These are phyloP conservation scores for Silurus asotus DNA, from an alignment of 2,113 vertebrate species.

Conservation along the genomic window DNA sequence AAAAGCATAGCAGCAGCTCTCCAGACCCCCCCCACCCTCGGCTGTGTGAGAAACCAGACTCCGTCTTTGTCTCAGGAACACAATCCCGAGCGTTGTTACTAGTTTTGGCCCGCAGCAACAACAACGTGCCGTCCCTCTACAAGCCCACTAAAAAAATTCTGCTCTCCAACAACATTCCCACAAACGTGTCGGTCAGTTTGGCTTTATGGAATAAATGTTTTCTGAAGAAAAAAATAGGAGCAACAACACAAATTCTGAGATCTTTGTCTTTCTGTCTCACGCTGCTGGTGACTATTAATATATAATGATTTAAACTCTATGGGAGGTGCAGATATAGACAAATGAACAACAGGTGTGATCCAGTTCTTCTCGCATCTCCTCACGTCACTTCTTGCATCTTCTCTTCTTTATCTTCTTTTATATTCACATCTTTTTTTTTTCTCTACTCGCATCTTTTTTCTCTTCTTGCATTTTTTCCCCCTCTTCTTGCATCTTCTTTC, in stretches of 20 bases:
- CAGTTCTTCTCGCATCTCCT: not conserved
- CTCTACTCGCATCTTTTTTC: no score
- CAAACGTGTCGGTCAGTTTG: slow-evolving; percentile 59
- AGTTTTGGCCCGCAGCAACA: slow-evolving; percentile 50
- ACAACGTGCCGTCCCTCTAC: slow-evolving; percentile 62
- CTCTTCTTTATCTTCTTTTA: no score
- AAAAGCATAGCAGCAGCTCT: slow-evolving; percentile 47
- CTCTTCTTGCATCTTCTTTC: no score
- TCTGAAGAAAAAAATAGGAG: slow-evolving; percentile 59
- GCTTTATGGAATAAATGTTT: slow-evolving; percentile 65
- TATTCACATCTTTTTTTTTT: no score
- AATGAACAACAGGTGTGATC: not conserved
- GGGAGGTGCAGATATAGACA: not conserved
- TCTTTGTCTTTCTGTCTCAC: not conserved
- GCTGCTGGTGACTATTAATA: not conserved
- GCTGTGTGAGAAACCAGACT: slow-evolving; percentile 69
- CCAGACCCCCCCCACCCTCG: slow-evolving; percentile 49
- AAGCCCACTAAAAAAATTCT: slow-evolving; percentile 40
- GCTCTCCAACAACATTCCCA: slow-evolving; percentile 26
- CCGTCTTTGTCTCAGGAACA: slow-evolving; percentile 71
- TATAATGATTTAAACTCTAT: not conserved
- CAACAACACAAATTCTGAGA: slow-evolving; percentile 52
- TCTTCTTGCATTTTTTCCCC: no score
- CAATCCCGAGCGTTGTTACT: slow-evolving; percentile 67
- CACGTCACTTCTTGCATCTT: no score